These are phyloP conservation scores for Carabus problematicus DNA, from an alignment of 2,888 invertebrate species.

Conservation along the genomic window DNA sequence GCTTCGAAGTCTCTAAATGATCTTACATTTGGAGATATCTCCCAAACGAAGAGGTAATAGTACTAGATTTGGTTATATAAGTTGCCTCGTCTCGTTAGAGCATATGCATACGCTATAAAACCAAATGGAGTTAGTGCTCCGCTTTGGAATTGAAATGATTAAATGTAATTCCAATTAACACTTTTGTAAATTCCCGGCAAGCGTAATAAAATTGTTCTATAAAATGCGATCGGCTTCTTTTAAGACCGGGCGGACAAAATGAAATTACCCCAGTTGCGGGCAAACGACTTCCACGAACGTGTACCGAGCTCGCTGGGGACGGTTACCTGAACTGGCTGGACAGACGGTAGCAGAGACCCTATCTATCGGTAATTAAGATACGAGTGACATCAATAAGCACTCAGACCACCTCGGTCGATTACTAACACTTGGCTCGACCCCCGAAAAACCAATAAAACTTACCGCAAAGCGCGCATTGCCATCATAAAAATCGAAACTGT, in stretches of 20 bases:
- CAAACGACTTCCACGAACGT: background rate
- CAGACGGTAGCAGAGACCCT: conserved; percentile 11
- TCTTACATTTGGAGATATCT: too few species aligned
- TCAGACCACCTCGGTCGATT: conserved; percentile 17
- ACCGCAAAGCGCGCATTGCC: background rate
- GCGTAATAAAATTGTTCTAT: too few species aligned
- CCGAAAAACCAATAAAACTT: conserved; percentile 14
- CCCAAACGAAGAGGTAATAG: too few species aligned
- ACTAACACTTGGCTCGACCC: conserved; percentile 13
- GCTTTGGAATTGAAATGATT: background rate
- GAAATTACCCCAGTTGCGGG: background rate
- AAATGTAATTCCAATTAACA: too few species aligned
- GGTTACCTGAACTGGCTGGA: background rate
- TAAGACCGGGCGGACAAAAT: background rate
- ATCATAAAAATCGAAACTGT: conserved; percentile 24
- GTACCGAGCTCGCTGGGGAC: too few species aligned
- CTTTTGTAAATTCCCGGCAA: too few species aligned
- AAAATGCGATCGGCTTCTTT: too few species aligned
- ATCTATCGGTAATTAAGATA: conserved; percentile 31
- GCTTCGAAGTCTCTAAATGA: too few species aligned
- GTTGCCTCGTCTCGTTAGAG: too few species aligned
- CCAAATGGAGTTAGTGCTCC: background rate
- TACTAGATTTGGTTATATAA: background rate
- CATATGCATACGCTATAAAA: background rate
- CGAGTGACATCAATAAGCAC: conserved; percentile 17